These are phyloP conservation scores for Augochlora pura DNA, from an alignment of 1,140 invertebrate species.

Conservation along the genomic window DNA sequence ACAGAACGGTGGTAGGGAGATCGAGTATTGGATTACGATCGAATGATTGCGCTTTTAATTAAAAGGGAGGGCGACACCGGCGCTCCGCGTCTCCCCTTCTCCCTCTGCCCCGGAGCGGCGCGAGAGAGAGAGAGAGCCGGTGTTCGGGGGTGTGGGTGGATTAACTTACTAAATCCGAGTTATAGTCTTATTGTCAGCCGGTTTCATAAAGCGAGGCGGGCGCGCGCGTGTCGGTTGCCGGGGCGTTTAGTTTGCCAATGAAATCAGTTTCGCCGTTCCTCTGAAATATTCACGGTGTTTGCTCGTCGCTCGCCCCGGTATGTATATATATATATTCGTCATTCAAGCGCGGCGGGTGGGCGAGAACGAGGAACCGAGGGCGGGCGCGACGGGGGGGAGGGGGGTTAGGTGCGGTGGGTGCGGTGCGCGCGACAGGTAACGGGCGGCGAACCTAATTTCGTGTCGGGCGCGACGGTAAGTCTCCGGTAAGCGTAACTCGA, in stretches of 20 bases:
- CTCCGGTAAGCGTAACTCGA: conserved; percentile 16
- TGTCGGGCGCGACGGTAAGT: conserved; percentile 8
- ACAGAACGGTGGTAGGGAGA: conserved; percentile 32
- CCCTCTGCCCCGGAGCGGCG: background rate
- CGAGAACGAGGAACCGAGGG: no score
- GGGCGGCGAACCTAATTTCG: conserved; percentile 28
- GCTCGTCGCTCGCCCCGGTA: conserved; percentile 2
- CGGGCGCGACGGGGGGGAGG: no score
- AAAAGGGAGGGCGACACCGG: conserved; percentile 35
- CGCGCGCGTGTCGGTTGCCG: background rate
- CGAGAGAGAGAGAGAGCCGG: no score
- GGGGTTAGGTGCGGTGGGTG: no score
- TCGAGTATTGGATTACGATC: conserved; percentile 63
- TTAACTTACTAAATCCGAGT: conserved; percentile 59
- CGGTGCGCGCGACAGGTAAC: background rate
- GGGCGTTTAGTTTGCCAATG: conserved; percentile 5
- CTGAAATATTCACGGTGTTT: conserved; percentile 32
- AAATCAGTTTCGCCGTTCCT: background rate
- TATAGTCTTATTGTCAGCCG: conserved; percentile 55
- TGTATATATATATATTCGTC: background rate
- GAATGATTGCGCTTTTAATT: conserved; percentile 65
- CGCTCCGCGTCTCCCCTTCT: background rate
- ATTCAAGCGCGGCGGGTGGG: background rate
- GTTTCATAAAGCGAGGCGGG: conserved; percentile 48
- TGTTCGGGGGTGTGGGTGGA: conserved; percentile 35